These are phyloP conservation scores for Decapterus maruadsi DNA, from an alignment of 2,797 vertebrate genomes.

Conservation along the genomic window DNA sequence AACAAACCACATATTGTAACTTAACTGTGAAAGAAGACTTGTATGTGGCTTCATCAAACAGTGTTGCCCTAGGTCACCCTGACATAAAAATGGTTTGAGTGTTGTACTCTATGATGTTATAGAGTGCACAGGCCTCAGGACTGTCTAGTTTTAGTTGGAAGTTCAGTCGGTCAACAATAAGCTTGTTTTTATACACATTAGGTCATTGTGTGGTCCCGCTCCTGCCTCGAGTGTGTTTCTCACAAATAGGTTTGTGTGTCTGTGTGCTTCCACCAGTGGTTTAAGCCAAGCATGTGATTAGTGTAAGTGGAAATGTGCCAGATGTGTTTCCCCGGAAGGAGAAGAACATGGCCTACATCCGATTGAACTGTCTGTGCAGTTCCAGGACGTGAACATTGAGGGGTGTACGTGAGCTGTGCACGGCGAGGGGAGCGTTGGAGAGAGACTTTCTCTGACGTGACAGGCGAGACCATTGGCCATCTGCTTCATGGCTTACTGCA, in stretches of 20 bases:
- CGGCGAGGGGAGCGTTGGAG: slow-evolving; percentile 41
- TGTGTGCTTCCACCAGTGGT: slow-evolving; percentile 55
- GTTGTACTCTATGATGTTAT: neutral
- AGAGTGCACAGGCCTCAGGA: slow-evolving; percentile 7
- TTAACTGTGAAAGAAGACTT: neutral
- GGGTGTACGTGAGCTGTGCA: slow-evolving; percentile 76
- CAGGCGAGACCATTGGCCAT: slow-evolving; percentile 78
- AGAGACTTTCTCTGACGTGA: slow-evolving; percentile 76
- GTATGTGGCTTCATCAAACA: neutral
- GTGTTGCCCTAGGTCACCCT: neutral
- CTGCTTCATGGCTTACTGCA: slow-evolving; percentile 81
- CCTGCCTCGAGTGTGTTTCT: slow-evolving; percentile 44
- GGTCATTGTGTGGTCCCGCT: slow-evolving; percentile 52
- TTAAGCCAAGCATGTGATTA: slow-evolving; percentile 73
- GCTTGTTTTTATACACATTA: slow-evolving; percentile 40
- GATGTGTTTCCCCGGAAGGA: slow-evolving; percentile 67
- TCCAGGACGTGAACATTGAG: slow-evolving; percentile 65
- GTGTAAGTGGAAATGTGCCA: slow-evolving; percentile 66
- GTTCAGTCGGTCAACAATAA: slow-evolving; percentile 47
- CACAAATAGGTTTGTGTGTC: slow-evolving; percentile 69
- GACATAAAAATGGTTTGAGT: slow-evolving; percentile 1
- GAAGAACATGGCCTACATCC: slow-evolving; percentile 52
- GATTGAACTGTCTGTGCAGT: slow-evolving; percentile 66
- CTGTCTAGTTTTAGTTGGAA: slow-evolving; percentile 33
- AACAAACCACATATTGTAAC: slow-evolving; percentile 37